Base-by-base conservation (phyloP, 2,113 vertebrate genomes). In the Herpailurus yagouaroundi region DNA sequence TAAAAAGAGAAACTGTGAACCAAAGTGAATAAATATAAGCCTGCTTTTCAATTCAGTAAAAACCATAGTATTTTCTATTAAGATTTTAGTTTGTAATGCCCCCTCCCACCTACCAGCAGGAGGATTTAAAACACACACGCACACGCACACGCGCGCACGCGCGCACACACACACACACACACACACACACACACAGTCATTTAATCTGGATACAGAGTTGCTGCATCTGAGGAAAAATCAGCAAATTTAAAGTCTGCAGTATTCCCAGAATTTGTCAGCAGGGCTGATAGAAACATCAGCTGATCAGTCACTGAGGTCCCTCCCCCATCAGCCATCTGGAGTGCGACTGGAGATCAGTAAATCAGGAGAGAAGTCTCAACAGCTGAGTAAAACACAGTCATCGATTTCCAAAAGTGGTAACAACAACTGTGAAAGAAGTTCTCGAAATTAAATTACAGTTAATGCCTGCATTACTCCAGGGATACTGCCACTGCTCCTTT, bases 361-460 rank as follows among this genome's bases (percentile, higher is more conserved):
- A 73, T 90, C 64, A 83, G 18, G 68, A 71, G 7, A 60, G 45
- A 77, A 97, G 84, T 96, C 69, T 64, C 41, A 98, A 96, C 85
- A 27, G 90, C 97, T 10, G 25, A 95, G 66, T 80, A 83, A 98
- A 97, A 93, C 88, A 84, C 36, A 74, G 64, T 33, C 45, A 94
- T 85, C 3, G 27, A n/a, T 95, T 94, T 93, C n/a, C 88, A 95
- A 96, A 97, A 82, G 29, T 95, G 95, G 74, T 71, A 98, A 97
- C 38, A 95, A n/a, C 92, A 98, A 89, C 97, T 83, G 90, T 96
- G 97, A 98, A 97, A 86, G 89, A 95, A 94, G 69, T 86, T 10
- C 31, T 66, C 33, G 55, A 94, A 89, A 96, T 95, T 7, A 96
- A 98, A 94, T 94, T 18, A 77, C 68, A 27, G 83, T 50, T 97